Evolutionary conservation across 2,113 vertebrate species (phyloP), one percentile per base, ranked within the genome.

Genomic region (Pardalotus punctatus): DNA sequence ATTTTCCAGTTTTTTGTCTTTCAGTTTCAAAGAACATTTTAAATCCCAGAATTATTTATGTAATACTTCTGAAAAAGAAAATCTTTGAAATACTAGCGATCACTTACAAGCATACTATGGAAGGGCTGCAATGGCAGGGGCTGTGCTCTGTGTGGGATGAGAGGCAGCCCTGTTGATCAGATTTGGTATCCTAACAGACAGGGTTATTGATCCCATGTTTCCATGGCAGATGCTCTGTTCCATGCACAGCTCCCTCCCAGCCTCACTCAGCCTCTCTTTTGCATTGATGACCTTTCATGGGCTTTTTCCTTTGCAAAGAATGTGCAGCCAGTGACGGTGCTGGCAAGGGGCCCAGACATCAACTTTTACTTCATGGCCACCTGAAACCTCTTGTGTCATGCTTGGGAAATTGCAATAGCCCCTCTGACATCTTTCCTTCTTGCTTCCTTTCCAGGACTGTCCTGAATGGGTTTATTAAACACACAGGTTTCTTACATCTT

Each of bases 1-100:
- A 71, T 86, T 95, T 85, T 70, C 88, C 71, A 47, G 16, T n/a
- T 82, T 93, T 86, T 87, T 2, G 0, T 76, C 38, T 60, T 83
- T 48, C 77, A 62, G 27, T 95, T 93, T 77, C 79, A 94, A 94
- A 93, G 87, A 86, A 31, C 79, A 56, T 82, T 94, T 90, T 17
- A 88, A 92, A 92, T 70, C 74, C 56, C 33, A 80, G 64, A 92
- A 86, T 86, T 81, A 67, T 88, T 91, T 86, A 90, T 60, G 28
- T 77, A 78, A 81, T 5, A 0, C 48, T 88, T 73, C 60, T 88
- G 79, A 64, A 95, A 90, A 83, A 36, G 6, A 77, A 92, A 77
- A 72, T 76, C 66, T 91, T 57, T 89, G 23, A 60, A 74, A 76
- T 35, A 15, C 8, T 81, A 92, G 33, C 62, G 76, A 9, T 54